Evolutionary conservation across 2,797 vertebrate species (phyloP), one percentile per base, ranked within the genome.

Genomic region (Rhinophrynus dorsalis): DNA sequence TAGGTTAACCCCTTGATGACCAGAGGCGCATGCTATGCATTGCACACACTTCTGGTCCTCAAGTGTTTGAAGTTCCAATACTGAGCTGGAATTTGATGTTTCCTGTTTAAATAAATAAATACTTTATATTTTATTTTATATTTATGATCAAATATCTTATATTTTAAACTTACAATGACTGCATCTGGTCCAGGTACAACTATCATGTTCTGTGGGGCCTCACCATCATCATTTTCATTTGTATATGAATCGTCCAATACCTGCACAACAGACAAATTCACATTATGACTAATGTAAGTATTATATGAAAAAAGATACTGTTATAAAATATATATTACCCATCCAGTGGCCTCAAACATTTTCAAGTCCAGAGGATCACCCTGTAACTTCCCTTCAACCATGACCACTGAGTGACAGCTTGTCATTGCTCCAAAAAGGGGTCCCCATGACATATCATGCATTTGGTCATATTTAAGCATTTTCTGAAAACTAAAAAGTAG

Each of bases 331-430:
- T n/a, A 2, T 5, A 63, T 85, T 82, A 89, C 87, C 87, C 87
- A 89, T 15, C 74, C 57, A 40, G 87, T 89, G 11, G 80, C 83
- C 64, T 86, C 81, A n/a, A 89, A 89, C 87, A 89, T 89, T 74
- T 87, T 89, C 56, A 86, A 26, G 45, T 89, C 87, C 56, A 89
- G 24, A 3, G 87, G 86, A 5, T 89, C 87, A 51, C 86, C 87
- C 68, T 86, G 84, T 24, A 85, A 74, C 61, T 76, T 78, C 51
- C 83, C 84, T 2, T 86, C 79, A 66, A 79, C 75, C 47, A 80
- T 47, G 44, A 86, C 37, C 30, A 89, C 64, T 23, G 87, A 88
- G 51, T 89, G 87, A 69, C 87, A 88, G 68, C 79, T 81, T 1
- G 26, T 68, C 83, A 88, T 79, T 59, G 83, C 79, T 30, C 50